Conservation (phyloP, 2,888 invertebrate species). For the Dorcus parallelipipedus region DNA sequence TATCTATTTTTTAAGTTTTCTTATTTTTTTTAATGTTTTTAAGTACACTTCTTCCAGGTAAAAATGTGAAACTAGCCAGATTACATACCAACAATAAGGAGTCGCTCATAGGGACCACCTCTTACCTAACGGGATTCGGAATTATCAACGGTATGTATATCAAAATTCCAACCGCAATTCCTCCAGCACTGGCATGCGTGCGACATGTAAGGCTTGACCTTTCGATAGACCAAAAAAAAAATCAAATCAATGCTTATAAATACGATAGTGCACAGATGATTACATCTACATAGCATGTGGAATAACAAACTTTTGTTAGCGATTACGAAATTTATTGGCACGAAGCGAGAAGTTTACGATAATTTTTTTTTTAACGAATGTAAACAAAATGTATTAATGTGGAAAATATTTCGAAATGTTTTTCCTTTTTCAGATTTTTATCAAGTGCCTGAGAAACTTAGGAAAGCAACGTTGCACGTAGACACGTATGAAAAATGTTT, state of each 20-base stretch:
- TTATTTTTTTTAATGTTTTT: too few species aligned
- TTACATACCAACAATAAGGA: constrained; percentile 40
- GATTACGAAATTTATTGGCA: too few species aligned
- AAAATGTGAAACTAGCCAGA: constrained; percentile 36
- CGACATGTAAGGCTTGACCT: too few species aligned
- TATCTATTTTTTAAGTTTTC: too few species aligned
- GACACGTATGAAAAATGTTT: constrained; percentile 38
- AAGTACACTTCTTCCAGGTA: constrained; percentile 21
- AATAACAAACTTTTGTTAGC: too few species aligned
- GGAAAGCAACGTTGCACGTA: constrained; percentile 41
- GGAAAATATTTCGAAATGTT: too few species aligned
- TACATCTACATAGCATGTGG: not conserved
- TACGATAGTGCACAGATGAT: too few species aligned
- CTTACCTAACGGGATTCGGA: constrained; percentile 44
- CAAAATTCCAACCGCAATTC: not conserved
- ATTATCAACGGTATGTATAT: constrained; percentile 40
- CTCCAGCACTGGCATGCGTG: too few species aligned
- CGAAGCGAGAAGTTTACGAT: too few species aligned
- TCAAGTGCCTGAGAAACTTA: constrained; percentile 38
- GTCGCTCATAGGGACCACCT: constrained; percentile 39
- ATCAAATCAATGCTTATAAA: not conserved
- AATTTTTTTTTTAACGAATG: too few species aligned
- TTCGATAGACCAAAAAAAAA: not conserved
- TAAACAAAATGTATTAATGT: too few species aligned
- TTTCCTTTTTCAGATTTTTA: constrained; percentile 34